A percentile compares a stretch with the other conserved stretches of the same genome.
phyloP scores from a whole-genome alignment of 2,797 vertebrate genomes.

The Ctenopoma kingsleyae region DNA sequence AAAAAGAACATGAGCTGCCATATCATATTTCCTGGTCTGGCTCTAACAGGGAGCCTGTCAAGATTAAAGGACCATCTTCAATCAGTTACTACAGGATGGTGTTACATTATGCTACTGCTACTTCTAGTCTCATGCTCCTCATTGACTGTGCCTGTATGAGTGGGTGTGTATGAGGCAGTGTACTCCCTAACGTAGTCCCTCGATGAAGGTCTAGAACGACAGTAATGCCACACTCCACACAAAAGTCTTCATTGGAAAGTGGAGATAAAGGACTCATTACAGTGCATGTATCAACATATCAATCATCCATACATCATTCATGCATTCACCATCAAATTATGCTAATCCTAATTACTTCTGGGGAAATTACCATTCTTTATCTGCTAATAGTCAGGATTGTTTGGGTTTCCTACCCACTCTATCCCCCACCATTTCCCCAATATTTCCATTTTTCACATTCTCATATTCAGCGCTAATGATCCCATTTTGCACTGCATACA shows the following conservation, averaged over 20 bases:
- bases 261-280: conserved; percentile 81
- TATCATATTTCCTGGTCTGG: conserved; percentile 74
- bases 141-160: conserved; percentile 5
- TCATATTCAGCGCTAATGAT: conserved; percentile 80
- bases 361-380: conserved; percentile 83
- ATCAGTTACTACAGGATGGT: conserved; percentile 63
- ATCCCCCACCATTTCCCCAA: conserved; percentile 58
- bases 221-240: conserved; percentile 47
- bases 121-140: conserved; percentile 23
- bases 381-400: conserved; percentile 81
- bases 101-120: conserved; percentile 26
- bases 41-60: conserved; percentile 71
- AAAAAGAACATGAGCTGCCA: conserved; percentile 73
- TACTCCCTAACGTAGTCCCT: conserved; percentile 28
- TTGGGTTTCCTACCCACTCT: conserved; percentile 71
- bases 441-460: conserved; percentile 80
- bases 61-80: conserved; percentile 77
- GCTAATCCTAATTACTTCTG: conserved; percentile 84
- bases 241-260: conserved; percentile 68
- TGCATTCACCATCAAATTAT: conserved; percentile 80
- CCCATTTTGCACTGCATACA: conserved; percentile 77
- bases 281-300: conserved; percentile 74
- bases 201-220: conserved; percentile 42
- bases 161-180: conserved; percentile 28
- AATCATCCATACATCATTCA: conserved; percentile 81